phyloP scores from a whole-genome alignment of 2,113 vertebrate species.

The Stigmatopora argus region DNA sequence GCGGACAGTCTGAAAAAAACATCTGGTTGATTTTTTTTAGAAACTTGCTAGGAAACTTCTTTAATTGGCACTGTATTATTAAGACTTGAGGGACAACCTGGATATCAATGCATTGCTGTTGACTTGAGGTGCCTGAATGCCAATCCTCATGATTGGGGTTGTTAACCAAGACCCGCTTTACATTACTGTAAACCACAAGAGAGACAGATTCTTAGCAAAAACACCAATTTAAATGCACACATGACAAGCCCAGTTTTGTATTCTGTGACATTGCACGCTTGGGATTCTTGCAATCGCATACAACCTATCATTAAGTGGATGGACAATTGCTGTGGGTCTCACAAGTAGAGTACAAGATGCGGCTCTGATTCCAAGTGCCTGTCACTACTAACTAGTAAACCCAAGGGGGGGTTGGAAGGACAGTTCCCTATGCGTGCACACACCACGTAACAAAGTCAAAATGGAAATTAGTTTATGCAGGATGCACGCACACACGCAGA shows the following conservation, averaged over 20 bases:
- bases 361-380: constrained; percentile 43
- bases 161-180: neutral
- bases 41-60: too few species aligned
- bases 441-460: constrained; percentile 6
- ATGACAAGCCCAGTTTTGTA: neutral
- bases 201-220: neutral
- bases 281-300: neutral
- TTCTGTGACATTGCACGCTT: neutral
- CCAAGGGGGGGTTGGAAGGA: neutral
- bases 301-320: neutral
- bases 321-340: neutral
- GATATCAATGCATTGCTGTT: neutral
- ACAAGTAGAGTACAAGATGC: constrained; percentile 12
- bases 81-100: neutral
- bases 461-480: constrained; percentile 29
- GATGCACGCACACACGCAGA: constrained; percentile 11
- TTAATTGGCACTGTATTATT: neutral
- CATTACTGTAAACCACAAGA: neutral
- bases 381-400: constrained; percentile 57
- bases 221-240: neutral
- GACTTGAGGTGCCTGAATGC: neutral
- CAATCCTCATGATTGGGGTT: neutral
- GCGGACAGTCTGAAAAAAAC: too few species aligned
- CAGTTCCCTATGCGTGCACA: constrained; percentile 1
- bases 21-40: too few species aligned